phyloP scores from a whole-genome alignment of 2,888 invertebrate species.

The Antitype chi region DNA sequence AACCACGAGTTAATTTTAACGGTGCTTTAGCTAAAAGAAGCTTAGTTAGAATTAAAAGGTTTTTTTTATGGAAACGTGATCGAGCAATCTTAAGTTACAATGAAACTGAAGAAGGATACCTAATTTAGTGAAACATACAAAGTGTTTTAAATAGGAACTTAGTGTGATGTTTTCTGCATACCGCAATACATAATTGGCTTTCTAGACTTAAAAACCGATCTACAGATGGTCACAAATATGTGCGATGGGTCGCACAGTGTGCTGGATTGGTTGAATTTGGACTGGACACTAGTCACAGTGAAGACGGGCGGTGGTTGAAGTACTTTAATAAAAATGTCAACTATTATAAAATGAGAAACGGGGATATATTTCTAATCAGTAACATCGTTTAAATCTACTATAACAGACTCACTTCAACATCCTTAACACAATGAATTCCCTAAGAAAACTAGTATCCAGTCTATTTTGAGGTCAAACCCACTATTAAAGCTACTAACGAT shows the following conservation, averaged over 20 bases:
- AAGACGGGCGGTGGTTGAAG: too few species aligned
- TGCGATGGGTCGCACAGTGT: too few species aligned
- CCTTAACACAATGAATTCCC: not conserved
- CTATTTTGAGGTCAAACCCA: not conserved
- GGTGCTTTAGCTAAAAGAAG: constrained; percentile 8
- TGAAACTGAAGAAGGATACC: not conserved
- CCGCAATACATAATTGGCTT: not conserved
- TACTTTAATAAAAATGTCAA: not conserved
- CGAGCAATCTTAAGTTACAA: constrained; percentile 5
- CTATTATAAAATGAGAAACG: not conserved
- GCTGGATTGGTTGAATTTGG: too few species aligned
- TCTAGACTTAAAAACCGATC: too few species aligned
- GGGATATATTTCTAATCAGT: not conserved
- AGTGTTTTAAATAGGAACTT: not conserved
- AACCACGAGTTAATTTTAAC: constrained; percentile 30
- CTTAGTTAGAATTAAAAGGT: constrained; percentile 4
- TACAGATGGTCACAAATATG: not conserved
- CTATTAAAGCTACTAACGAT: constrained; percentile 13
- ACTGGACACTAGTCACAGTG: too few species aligned
- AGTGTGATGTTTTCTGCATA: not conserved
- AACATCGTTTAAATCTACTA: not conserved
- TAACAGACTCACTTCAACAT: not conserved
- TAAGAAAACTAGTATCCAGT: too few species aligned
- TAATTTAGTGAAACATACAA: not conserved
- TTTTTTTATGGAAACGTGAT: constrained; percentile 1